A percentile compares a stretch with the other conserved stretches of the same genome.
phyloP scores from a whole-genome alignment of 2,888 invertebrate genomes.

The Resseliella maxima region DNA sequence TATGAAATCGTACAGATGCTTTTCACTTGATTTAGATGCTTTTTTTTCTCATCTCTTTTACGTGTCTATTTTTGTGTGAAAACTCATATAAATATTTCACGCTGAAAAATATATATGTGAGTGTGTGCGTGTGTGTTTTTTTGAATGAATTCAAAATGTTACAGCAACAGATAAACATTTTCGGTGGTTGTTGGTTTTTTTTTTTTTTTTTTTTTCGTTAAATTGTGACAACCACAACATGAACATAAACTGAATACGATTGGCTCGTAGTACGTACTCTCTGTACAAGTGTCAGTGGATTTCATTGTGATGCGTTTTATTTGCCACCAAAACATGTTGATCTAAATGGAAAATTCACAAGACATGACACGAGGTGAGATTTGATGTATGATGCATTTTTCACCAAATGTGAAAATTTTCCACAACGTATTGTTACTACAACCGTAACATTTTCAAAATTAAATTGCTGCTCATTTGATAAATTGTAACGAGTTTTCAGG shows the following conservation, averaged over 20 bases:
- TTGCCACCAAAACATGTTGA: background rate
- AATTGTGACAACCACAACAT: background rate
- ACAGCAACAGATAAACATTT: background rate
- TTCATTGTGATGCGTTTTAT: background rate
- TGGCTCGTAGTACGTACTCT: background rate
- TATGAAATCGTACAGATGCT: background rate
- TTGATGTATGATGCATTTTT: conserved; percentile 45
- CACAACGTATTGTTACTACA: background rate
- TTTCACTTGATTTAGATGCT: background rate
- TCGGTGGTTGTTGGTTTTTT: background rate
- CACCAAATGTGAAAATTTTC: background rate
- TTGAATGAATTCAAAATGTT: background rate
- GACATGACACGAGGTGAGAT: background rate
- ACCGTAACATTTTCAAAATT: background rate
- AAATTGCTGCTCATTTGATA: conserved; percentile 22
- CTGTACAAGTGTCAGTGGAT: background rate
- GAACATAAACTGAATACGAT: background rate
- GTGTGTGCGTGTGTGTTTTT: background rate
- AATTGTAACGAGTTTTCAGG: conserved; percentile 30
- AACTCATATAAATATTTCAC: background rate
- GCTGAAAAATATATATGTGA: background rate
- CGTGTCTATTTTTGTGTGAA: background rate
- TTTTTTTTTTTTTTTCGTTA: background rate
- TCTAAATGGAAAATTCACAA: background rate
- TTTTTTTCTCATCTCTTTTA: background rate